phyloP scores from a whole-genome alignment of 2,888 invertebrate species.

The Bombyx huttoni region DNA sequence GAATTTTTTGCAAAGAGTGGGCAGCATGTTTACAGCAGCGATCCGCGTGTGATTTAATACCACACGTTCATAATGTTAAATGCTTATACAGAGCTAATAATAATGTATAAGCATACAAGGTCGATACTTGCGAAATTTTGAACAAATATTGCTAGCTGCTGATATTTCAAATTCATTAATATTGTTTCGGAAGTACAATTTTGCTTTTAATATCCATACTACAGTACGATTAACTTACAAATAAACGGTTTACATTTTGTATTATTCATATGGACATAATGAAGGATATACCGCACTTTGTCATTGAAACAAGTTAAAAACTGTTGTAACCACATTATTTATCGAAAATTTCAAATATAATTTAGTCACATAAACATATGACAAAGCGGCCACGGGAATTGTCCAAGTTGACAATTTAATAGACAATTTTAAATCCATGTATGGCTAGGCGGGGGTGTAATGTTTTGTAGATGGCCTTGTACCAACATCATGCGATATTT shows the following conservation, averaged over 20 bases:
- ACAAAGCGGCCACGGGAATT: neutral
- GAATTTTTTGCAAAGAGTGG: slow-evolving; percentile 35
- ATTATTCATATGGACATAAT: neutral
- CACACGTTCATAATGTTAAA: slow-evolving; percentile 10
- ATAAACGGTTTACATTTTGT: too few species aligned
- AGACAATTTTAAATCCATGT: slow-evolving; percentile 31
- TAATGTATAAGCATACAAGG: slow-evolving; percentile 36
- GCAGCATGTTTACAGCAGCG: slow-evolving; percentile 47
- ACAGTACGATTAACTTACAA: too few species aligned
- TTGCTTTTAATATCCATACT: too few species aligned
- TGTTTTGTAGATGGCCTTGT: slow-evolving; percentile 36
- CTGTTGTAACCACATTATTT: neutral
- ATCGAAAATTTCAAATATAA: neutral
- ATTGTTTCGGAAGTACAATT: too few species aligned
- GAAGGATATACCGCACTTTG: neutral
- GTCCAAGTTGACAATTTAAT: slow-evolving; percentile 12
- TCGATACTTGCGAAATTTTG: slow-evolving; percentile 20
- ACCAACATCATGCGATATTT: slow-evolving; percentile 66
- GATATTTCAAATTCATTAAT: neutral
- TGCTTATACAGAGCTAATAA: slow-evolving; percentile 19
- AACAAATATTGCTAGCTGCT: neutral
- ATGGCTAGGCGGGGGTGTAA: slow-evolving; percentile 40
- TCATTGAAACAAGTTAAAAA: neutral
- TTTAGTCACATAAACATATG: neutral
- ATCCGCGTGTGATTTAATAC: slow-evolving; percentile 41